phyloP scores from a whole-genome alignment of 2,797 vertebrate genomes.

The Pseudochromis fuscus region DNA sequence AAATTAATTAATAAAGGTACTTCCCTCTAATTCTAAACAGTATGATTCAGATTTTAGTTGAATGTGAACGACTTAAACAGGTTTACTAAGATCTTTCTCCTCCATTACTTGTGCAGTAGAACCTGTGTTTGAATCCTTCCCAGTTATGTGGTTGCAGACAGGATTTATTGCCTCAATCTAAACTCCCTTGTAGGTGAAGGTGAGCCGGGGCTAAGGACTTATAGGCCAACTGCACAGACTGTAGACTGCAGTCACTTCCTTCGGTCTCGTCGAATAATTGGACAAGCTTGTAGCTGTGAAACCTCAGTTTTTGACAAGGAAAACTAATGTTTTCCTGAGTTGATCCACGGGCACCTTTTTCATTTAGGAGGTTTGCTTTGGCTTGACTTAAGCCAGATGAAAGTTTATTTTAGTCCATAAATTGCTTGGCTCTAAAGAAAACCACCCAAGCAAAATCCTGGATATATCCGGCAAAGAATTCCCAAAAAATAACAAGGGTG shows the following conservation, averaged over 20 bases:
- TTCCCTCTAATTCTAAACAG: neutral
- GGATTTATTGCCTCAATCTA: conserved; percentile 54
- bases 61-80: neutral
- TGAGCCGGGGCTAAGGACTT: conserved; percentile 49
- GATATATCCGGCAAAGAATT: conserved; percentile 79
- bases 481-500: conserved; percentile 75
- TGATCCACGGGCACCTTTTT: conserved; percentile 80
- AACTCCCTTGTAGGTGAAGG: conserved; percentile 50
- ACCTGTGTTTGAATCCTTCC: conserved; percentile 22
- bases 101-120: conserved; percentile 8
- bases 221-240: conserved; percentile 49
- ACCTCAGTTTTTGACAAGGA: conserved; percentile 75
- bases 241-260: conserved; percentile 59
- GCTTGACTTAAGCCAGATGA: conserved; percentile 80
- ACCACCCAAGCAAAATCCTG: conserved; percentile 81
- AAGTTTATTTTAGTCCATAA: conserved; percentile 86
- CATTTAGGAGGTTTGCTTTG: conserved; percentile 82
- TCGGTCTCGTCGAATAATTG: conserved; percentile 66
- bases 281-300: conserved; percentile 75
- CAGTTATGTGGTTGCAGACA: conserved; percentile 11
- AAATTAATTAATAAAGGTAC: neutral
- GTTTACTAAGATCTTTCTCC: conserved; percentile 1
- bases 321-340: conserved; percentile 79
- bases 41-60: neutral
- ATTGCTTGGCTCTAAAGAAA: conserved; percentile 82